Conservation (phyloP, 2,888 invertebrate species). For the Criorhina ranunculi region DNA sequence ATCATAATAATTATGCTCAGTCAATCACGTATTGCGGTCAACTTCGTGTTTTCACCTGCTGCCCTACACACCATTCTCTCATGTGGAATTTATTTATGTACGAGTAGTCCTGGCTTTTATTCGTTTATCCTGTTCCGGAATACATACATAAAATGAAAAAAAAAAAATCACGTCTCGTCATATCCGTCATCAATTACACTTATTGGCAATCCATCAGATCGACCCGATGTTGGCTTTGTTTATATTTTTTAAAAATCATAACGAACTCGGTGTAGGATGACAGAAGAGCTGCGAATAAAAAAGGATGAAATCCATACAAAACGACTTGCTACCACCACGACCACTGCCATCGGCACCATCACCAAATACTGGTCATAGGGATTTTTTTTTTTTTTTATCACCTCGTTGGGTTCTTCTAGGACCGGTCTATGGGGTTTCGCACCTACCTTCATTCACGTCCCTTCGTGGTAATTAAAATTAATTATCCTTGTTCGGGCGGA, state of each 20-base stretch:
- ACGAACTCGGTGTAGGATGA: slow-evolving; percentile 23
- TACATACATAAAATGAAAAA: too few relatives aligned
- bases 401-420: slow-evolving; percentile 35
- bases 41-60: slow-evolving; percentile 46
- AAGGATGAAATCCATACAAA: neutral
- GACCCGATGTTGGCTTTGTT: slow-evolving; percentile 20
- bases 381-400: slow-evolving; percentile 71
- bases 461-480: slow-evolving; percentile 82
- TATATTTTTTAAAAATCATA: slow-evolving; percentile 11
- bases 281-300: neutral
- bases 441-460: slow-evolving; percentile 27
- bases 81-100: slow-evolving; percentile 43
- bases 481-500: slow-evolving; percentile 80
- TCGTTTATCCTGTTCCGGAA: slow-evolving; percentile 33
- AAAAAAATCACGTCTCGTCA: slow-evolving; percentile 49
- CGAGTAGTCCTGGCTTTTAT: slow-evolving; percentile 35
- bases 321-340: neutral
- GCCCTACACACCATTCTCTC: slow-evolving; percentile 12
- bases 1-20: slow-evolving; percentile 64
- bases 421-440: slow-evolving; percentile 51
- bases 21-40: slow-evolving; percentile 71
- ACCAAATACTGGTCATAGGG: slow-evolving; percentile 44
- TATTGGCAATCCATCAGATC: slow-evolving; percentile 50
- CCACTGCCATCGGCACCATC: neutral
- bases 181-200: slow-evolving; percentile 59